Evolutionary conservation across 1,140 invertebrate genomes (phyloP).

Genomic region (Orchesella cincta): DNA sequence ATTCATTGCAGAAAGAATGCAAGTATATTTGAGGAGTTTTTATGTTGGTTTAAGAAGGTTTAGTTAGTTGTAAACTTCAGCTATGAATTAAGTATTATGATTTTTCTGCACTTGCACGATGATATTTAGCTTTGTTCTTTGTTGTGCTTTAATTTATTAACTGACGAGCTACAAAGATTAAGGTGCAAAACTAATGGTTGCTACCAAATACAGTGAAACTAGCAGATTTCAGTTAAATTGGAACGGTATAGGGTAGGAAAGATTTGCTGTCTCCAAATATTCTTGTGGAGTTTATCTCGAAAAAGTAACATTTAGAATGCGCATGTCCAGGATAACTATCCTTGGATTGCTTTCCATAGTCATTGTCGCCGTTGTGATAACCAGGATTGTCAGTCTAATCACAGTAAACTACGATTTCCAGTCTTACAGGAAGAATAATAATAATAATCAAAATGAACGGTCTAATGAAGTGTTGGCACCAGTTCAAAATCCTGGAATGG

Average conservation of each 20-base stretch:
- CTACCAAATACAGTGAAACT: too few species aligned
- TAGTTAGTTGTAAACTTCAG: neutral
- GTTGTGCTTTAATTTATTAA: neutral
- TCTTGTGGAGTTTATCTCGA: neutral
- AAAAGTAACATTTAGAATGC: conserved; percentile 8
- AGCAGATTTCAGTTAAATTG: too few species aligned
- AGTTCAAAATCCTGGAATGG: conserved; percentile 52
- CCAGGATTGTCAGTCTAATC: conserved; percentile 29
- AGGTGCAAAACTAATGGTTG: neutral
- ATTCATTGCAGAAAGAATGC: neutral
- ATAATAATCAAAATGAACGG: neutral
- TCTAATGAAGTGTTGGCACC: neutral
- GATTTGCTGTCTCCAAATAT: neutral
- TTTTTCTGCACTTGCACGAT: neutral
- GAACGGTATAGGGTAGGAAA: too few species aligned
- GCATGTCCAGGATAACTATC: conserved; percentile 6
- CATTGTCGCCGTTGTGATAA: conserved; percentile 12
- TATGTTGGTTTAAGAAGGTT: neutral
- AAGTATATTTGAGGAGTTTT: neutral
- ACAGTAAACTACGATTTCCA: conserved; percentile 3
- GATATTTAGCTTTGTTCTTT: neutral
- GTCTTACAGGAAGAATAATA: neutral
- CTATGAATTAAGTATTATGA: neutral
- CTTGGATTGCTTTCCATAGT: conserved; percentile 12
- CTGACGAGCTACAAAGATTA: neutral